Evolutionary conservation across 2,888 invertebrate species (phyloP).

Genomic region (Noctua comes): DNA sequence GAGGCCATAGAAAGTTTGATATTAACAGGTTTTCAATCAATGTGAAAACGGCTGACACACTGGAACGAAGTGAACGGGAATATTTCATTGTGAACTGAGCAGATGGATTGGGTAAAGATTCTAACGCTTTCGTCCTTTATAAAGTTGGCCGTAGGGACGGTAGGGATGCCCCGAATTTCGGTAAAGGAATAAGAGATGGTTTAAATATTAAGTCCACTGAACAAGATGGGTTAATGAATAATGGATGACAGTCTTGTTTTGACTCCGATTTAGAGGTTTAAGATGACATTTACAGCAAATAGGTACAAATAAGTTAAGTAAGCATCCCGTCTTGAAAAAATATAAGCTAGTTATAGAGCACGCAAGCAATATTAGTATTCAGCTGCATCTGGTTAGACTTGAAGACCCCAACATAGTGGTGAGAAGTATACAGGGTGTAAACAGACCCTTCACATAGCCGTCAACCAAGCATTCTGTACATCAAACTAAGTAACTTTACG

Average conservation of each 20-base stretch:
- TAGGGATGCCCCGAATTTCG: slow-evolving; percentile 31
- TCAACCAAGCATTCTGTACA: too few species aligned
- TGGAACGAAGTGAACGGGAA: slow-evolving; percentile 65
- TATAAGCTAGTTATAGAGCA: background rate
- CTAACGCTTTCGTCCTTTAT: slow-evolving; percentile 73
- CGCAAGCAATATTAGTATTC: too few species aligned
- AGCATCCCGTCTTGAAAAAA: background rate
- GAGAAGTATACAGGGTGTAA: too few species aligned
- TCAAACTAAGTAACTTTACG: too few species aligned
- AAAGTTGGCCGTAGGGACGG: slow-evolving; percentile 71
- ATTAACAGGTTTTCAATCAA: slow-evolving; percentile 69
- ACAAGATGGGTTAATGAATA: slow-evolving; percentile 27
- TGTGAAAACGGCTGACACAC: slow-evolving; percentile 64
- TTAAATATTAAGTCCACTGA: slow-evolving; percentile 17
- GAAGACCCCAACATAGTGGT: too few species aligned
- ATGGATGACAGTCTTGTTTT: slow-evolving; percentile 15
- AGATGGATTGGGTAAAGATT: slow-evolving; percentile 74
- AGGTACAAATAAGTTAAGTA: background rate
- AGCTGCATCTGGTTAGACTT: too few species aligned
- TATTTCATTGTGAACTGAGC: slow-evolving; percentile 74
- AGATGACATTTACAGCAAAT: background rate
- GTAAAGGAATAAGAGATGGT: slow-evolving; percentile 17
- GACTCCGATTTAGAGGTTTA: background rate
- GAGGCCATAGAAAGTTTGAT: slow-evolving; percentile 59
- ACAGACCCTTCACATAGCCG: too few species aligned